A percentile compares a stretch with the other conserved stretches of the same genome.
Evolutionary conservation across 2,888 invertebrate species (phyloP).

Genomic region (Lycia hirtaria): DNA sequence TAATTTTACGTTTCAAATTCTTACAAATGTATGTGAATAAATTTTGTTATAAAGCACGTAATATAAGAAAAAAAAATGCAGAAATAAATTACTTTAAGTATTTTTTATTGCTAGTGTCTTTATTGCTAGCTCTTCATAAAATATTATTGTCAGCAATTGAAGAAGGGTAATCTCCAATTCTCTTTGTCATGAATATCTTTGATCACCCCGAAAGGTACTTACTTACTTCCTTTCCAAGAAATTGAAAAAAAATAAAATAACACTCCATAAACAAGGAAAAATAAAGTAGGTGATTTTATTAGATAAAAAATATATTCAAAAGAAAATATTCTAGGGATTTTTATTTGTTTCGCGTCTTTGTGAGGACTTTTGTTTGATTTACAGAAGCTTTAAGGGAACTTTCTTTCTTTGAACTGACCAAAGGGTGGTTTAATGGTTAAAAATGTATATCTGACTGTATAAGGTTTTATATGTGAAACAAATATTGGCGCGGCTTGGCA

Average conservation of each 20-base stretch:
- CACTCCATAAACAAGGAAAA: slow-evolving; percentile 16
- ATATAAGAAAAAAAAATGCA: too few species aligned
- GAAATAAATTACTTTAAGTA: not conserved
- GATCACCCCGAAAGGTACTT: slow-evolving; percentile 13
- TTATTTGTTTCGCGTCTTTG: slow-evolving; percentile 1
- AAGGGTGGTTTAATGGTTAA: not conserved
- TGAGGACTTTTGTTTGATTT: not conserved
- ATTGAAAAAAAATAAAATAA: slow-evolving; percentile 5
- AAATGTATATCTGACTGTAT: not conserved
- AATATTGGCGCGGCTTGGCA: not conserved
- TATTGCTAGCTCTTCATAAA: not conserved
- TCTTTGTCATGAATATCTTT: slow-evolving; percentile 13
- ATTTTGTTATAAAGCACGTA: too few species aligned
- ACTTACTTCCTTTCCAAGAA: slow-evolving; percentile 1
- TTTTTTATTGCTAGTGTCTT: not conserved
- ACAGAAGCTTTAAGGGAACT: not conserved
- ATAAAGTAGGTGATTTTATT: slow-evolving; percentile 12
- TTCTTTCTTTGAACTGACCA: not conserved
- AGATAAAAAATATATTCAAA: slow-evolving; percentile 16
- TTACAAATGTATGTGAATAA: too few species aligned
- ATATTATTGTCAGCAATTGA: not conserved
- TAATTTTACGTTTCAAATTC: too few species aligned
- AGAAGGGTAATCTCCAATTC: slow-evolving; percentile 6
- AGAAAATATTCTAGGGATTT: slow-evolving; percentile 5
- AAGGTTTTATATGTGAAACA: not conserved